Evolutionary conservation across 2,888 invertebrate species (phyloP).

Genomic region (Lampropteryx suffumata): DNA sequence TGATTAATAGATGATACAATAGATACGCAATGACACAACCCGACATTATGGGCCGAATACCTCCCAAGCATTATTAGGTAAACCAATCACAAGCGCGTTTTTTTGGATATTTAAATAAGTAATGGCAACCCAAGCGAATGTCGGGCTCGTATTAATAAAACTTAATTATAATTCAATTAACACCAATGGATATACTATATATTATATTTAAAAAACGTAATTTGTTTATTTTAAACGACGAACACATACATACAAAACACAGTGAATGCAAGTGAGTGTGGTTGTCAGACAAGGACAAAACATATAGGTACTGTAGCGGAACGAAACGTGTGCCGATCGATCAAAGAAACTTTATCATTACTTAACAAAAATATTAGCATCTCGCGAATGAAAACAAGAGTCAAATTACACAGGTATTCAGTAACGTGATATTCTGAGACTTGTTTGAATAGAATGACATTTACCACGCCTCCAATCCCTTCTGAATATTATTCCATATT

Average conservation of each 20-base stretch:
- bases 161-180: constrained; percentile 35
- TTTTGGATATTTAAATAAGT: constrained; percentile 47
- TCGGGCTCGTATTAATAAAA: constrained; percentile 67
- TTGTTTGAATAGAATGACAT: no score
- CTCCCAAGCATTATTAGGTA: constrained; percentile 71
- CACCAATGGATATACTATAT: constrained; percentile 44
- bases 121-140: constrained; percentile 79
- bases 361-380: neutral
- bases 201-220: constrained; percentile 32
- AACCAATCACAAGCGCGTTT: constrained; percentile 79
- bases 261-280: constrained; percentile 81
- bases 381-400: neutral
- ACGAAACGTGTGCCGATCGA: constrained; percentile 22
- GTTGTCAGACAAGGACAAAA: constrained; percentile 56
- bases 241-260: constrained; percentile 41
- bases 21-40: constrained; percentile 50
- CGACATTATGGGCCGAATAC: constrained; percentile 59
- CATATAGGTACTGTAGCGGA: constrained; percentile 70
- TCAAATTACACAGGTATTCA: neutral
- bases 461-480: no score
- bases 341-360: constrained; percentile 36
- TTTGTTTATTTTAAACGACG: constrained; percentile 31
- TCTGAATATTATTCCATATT: no score
- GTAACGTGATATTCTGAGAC: no score
- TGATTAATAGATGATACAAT: constrained; percentile 50